Conservation (phyloP, 2,797 vertebrate genomes). For the Chaetodon trifasciatus region DNA sequence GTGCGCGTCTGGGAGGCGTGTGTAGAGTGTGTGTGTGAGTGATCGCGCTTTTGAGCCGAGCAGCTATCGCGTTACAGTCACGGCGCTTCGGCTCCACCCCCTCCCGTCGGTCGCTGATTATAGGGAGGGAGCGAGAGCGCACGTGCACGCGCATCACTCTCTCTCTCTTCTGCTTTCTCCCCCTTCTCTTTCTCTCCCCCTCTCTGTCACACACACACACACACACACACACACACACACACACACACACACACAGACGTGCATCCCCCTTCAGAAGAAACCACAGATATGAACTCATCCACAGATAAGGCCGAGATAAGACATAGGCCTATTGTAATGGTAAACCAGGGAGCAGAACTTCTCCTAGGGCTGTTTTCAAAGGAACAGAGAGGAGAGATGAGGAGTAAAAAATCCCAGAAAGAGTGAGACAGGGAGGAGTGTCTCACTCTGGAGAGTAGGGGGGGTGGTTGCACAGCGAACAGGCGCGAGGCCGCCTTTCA, state of each 20-base stretch:
- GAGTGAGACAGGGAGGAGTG: conserved; percentile 36
- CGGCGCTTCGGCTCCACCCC: conserved; percentile 87
- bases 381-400: conserved; percentile 16
- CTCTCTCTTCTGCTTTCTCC: background rate
- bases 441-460: background rate
- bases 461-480: conserved; percentile 2
- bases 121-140: conserved; percentile 61
- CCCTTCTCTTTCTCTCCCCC: background rate
- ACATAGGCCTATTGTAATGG: conserved; percentile 41
- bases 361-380: conserved; percentile 57
- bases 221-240: conserved; percentile 23
- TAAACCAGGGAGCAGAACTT: conserved; percentile 49
- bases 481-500: conserved; percentile 47
- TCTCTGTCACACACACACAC: conserved; percentile 9
- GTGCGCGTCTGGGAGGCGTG: conserved; percentile 54
- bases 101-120: conserved; percentile 83
- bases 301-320: conserved; percentile 64
- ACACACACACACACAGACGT: conserved; percentile 20
- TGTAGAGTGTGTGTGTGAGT: conserved; percentile 81
- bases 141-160: background rate
- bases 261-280: conserved; percentile 35
- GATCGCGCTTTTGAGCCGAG: conserved; percentile 84
- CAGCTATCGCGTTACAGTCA: conserved; percentile 91
- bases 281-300: conserved; percentile 53
- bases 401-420: conserved; percentile 28